Conservation (phyloP, 2,113 vertebrate species). For the Laticauda colubrina region DNA sequence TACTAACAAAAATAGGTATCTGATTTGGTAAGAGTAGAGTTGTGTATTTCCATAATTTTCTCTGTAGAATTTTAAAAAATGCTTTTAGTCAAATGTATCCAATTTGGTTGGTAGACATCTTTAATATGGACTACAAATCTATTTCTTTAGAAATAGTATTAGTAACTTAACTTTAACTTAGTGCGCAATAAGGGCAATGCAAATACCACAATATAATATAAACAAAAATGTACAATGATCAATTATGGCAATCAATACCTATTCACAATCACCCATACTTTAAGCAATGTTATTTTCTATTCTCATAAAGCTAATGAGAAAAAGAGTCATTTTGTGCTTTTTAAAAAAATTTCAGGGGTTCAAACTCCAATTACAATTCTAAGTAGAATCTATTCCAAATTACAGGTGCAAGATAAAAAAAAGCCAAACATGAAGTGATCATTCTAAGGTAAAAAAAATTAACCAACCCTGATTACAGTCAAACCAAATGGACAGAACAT, state of each 20-base stretch:
- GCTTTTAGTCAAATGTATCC: background rate
- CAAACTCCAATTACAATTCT: background rate
- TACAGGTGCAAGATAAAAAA: background rate
- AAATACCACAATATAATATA: background rate
- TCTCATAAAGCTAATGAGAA: background rate
- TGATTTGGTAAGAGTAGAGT: background rate
- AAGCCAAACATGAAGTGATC: background rate
- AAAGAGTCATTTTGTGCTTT: background rate
- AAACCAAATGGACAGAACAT: background rate
- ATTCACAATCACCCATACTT: background rate
- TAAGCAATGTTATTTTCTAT: background rate
- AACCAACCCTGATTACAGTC: background rate
- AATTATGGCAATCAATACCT: background rate
- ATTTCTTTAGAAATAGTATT: background rate
- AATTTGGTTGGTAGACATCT: background rate
- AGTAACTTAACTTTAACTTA: background rate
- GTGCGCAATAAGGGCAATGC: background rate
- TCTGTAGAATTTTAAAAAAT: background rate
- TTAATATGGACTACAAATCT: background rate
- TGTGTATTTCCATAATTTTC: background rate
- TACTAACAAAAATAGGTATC: background rate
- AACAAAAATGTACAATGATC: background rate
- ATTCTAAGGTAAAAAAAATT: background rate
- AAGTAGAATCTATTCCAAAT: background rate
- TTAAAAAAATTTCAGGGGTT: background rate